A percentile compares a stretch with the other conserved stretches of the same genome.
Evolutionary conservation across 2,797 vertebrate genomes (phyloP).

Genomic region (Melanotaenia nigrans): DNA sequence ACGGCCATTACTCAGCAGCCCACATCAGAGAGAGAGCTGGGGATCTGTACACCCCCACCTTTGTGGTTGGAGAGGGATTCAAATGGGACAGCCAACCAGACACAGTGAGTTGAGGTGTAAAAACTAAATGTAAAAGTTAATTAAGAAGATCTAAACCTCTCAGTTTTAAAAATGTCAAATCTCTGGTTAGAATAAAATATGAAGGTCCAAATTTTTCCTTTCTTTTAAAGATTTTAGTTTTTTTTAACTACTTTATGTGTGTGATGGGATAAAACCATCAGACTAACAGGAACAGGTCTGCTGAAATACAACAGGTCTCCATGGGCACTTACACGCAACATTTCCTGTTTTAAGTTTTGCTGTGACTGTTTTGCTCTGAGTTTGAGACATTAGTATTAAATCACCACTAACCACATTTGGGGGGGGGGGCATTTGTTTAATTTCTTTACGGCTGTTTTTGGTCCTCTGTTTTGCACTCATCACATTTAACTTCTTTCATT

Average conservation of each 20-base stretch:
- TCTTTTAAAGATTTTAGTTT: too few species aligned
- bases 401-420: not conserved
- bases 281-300: too few species aligned
- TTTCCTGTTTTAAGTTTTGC: not conserved
- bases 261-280: not conserved
- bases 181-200: not conserved
- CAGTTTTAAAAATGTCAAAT: not conserved
- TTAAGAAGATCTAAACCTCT: conserved; percentile 36
- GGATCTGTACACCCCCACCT: conserved; percentile 45
- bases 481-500: not conserved
- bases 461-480: not conserved
- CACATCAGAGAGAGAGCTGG: conserved; percentile 76
- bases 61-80: conserved; percentile 35
- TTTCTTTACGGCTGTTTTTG: not conserved
- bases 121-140: conserved; percentile 37
- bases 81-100: conserved; percentile 40
- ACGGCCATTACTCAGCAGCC: conserved; percentile 78
- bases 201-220: not conserved
- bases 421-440: not conserved
- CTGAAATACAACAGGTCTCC: too few species aligned
- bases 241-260: too few species aligned
- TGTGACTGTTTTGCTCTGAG: not conserved
- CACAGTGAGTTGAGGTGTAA: conserved; percentile 62
- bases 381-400: not conserved
- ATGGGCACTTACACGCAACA: not conserved